phyloP scores from a whole-genome alignment of 2,797 vertebrate species.

The Dromococcyx pavoninus region DNA sequence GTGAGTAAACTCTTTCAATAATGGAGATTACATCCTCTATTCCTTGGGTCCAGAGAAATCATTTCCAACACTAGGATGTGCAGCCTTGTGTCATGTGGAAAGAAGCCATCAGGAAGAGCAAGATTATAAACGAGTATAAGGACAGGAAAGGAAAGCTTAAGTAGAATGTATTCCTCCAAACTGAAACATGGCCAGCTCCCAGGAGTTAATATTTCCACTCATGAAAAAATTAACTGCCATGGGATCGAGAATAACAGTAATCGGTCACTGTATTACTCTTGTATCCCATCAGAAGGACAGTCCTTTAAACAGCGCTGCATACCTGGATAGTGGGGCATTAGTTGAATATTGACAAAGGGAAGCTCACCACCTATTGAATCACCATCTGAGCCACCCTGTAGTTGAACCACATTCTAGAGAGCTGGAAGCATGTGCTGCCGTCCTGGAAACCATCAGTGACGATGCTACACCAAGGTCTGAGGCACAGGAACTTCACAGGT shows the following conservation, averaged over 20 bases:
- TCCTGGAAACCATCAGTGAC: background rate
- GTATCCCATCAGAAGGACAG: background rate
- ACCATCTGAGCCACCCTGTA: background rate
- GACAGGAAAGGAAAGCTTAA: background rate
- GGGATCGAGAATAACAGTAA: background rate
- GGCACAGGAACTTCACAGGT: slow-evolving; percentile 27
- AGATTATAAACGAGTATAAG: background rate
- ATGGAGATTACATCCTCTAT: background rate
- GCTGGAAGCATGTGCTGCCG: background rate
- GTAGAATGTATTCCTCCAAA: background rate
- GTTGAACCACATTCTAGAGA: slow-evolving; percentile 23
- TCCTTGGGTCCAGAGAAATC: background rate
- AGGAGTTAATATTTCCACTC: background rate
- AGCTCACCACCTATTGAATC: background rate
- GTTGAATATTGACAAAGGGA: slow-evolving; percentile 53
- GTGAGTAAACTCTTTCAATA: background rate
- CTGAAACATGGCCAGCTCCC: background rate
- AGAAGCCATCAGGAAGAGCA: background rate
- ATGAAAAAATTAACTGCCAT: background rate
- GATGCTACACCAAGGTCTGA: background rate
- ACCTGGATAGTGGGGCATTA: background rate
- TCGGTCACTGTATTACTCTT: background rate
- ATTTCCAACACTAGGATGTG: background rate
- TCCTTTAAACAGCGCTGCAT: background rate
- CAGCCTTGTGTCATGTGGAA: background rate